phyloP scores from a whole-genome alignment of 2,113 vertebrate genomes.

The Copsychus sechellarum region DNA sequence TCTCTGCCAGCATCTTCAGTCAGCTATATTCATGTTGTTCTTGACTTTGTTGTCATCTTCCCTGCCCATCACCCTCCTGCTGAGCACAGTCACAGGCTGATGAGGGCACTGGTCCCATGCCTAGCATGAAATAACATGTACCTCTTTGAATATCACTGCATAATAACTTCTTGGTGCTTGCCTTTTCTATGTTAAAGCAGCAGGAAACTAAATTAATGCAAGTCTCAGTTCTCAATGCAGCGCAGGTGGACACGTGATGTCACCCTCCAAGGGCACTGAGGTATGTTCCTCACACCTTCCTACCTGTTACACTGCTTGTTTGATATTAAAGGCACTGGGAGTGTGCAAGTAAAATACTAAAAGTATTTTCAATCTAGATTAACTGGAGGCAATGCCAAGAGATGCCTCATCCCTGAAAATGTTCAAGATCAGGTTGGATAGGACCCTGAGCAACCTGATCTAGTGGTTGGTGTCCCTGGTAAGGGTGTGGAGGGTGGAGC shows the following conservation, averaged over 20 bases:
- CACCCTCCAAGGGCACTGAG: not conserved
- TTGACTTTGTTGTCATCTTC: not conserved
- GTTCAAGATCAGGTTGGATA: not conserved
- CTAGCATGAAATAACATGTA: not conserved
- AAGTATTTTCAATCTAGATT: not conserved
- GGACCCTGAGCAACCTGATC: not conserved
- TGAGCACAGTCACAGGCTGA: not conserved
- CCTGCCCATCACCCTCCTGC: not conserved
- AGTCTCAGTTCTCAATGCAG: not conserved
- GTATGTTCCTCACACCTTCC: not conserved
- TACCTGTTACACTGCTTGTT: not conserved
- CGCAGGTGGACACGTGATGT: rapidly evolving
- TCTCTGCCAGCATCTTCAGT: not conserved
- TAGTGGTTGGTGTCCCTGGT: not conserved
- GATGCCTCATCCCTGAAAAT: not conserved
- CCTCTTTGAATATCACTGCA: not conserved
- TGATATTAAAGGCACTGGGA: not conserved
- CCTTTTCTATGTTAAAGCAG: not conserved
- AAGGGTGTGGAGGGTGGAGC: not conserved
- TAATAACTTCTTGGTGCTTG: not conserved
- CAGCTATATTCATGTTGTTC: not conserved
- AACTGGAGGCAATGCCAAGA: not conserved
- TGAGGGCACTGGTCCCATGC: not conserved
- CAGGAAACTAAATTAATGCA: not conserved
- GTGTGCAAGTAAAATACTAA: not conserved